Base-by-base conservation (phyloP, 2,888 invertebrate genomes). In the Uloborus plumipes region DNA sequence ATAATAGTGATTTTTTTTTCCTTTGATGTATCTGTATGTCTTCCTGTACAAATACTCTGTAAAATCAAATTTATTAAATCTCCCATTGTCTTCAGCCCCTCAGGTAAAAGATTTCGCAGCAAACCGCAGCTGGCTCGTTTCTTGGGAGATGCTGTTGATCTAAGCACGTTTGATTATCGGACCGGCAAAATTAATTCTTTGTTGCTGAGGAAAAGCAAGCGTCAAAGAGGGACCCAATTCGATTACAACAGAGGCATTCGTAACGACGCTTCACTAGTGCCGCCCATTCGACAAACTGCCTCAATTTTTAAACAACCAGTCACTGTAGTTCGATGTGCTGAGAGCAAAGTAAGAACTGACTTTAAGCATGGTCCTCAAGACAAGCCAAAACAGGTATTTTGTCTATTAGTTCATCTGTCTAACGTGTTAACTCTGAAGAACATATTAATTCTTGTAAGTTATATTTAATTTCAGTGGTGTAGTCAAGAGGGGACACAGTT, bases 271-370 rank as follows among this genome's bases (percentile, higher is more conserved):
- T 95, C 96, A 15, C 89, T 98, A 85, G 94, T 97, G 72, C 95
- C 98, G 66, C 99, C 99, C 1, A 98, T 98, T 84, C 92, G 98
- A 62, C 98, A 99, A 90, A 99, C 98, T 0, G 97, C 98, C 0
- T 98, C 98, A 2, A 98, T 99, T 88, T 99, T 99, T 89, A 99
- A 99, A 88, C 99, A 99, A 89, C 98, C 99, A 0, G 98, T 99
- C 0, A 99, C 98, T 0, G 95, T 99, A 7, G 93, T 96, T 87
- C 95, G 95, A 89, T 96, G 95, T 47, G 96, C 90, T 59, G 80
- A 85, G 20, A 94, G 95, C 87, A 94, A 95, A 90, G 95, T 96
- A 16, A 95, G 96, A 89, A 88, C 91, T 82, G 97, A 98, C 87
- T 91, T 95, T 86, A 98, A 98, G 89, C 95, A 96, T 89, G 96